Percentiles rank a stretch among this genome's conserved stretches.
Conservation (phyloP, 2,113 vertebrate species). For the Aphyosemion australe region DNA sequence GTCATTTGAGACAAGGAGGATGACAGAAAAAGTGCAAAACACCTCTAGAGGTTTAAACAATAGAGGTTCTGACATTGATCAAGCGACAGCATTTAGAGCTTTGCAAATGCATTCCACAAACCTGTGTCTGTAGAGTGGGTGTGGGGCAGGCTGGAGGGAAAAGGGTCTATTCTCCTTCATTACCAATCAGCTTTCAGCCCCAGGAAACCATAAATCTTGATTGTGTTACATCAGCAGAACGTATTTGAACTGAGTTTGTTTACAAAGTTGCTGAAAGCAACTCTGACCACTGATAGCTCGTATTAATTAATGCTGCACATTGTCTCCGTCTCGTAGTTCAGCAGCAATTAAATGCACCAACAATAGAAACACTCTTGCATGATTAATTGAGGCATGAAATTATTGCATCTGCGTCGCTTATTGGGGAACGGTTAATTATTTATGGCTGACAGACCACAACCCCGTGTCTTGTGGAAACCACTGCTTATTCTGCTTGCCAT, state of each 20-base stretch:
- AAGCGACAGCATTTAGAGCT: conserved; percentile 57
- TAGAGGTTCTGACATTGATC: conserved; percentile 61
- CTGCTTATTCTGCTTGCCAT: conserved; percentile 50
- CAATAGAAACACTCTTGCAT: conserved; percentile 51
- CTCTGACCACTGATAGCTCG: conserved; percentile 65
- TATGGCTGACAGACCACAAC: conserved; percentile 59
- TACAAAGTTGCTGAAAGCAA: conserved; percentile 49
- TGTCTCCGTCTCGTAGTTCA: conserved; percentile 62
- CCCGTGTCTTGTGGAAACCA: conserved; percentile 52
- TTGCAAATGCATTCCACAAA: conserved; percentile 53
- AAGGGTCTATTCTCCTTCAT: conserved; percentile 52
- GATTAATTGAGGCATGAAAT: conserved; percentile 74
- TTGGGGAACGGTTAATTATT: conserved; percentile 68
- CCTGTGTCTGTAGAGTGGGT: conserved; percentile 30
- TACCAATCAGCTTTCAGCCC: conserved; percentile 53
- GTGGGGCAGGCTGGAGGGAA: conserved; percentile 11
- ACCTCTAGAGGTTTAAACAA: conserved; percentile 51
- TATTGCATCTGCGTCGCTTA: conserved; percentile 57
- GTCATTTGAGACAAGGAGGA: conserved; percentile 16
- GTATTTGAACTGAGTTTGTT: conserved; percentile 59
- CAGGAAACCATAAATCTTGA: conserved; percentile 67
- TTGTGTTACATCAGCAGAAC: conserved; percentile 61
- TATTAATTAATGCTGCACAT: conserved; percentile 72
- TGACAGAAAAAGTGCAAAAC: conserved; percentile 23
- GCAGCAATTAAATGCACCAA: conserved; percentile 66